Conservation (phyloP, 2,797 vertebrate species). For the Sus cebifrons region DNA sequence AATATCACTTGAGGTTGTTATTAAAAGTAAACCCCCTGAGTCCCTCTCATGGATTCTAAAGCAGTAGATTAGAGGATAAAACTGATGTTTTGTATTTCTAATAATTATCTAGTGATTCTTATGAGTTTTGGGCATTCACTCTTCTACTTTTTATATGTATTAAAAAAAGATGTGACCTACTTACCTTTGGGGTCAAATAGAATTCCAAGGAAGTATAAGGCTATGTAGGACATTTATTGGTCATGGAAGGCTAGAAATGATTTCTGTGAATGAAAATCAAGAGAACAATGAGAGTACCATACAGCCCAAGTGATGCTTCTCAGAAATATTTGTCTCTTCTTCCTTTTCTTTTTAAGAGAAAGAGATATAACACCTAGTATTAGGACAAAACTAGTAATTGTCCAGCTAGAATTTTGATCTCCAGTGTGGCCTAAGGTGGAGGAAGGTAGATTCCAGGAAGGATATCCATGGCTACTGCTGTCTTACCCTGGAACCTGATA, state of each 20-base stretch:
- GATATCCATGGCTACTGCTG: not conserved
- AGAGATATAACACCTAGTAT: not conserved
- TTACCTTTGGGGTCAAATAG: not conserved
- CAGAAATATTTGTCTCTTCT: not conserved
- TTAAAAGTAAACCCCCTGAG: slow-evolving; percentile 18
- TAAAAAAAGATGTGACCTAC: not conserved
- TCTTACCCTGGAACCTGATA: not conserved
- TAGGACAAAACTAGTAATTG: not conserved
- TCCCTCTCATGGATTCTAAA: not conserved
- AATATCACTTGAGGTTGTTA: slow-evolving; percentile 37
- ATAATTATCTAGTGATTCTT: slow-evolving; percentile 50
- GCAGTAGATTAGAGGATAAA: slow-evolving; percentile 21
- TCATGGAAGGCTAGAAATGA: not conserved
- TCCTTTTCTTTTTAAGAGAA: not conserved
- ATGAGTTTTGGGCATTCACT: not conserved
- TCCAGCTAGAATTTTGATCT: slow-evolving; percentile 52
- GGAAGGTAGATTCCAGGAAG: not conserved
- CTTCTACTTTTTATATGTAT: not conserved
- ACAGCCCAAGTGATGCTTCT: not conserved
- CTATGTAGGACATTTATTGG: not conserved
- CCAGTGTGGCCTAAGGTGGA: not conserved
- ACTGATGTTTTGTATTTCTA: not conserved
- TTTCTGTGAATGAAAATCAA: not conserved
- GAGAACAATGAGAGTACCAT: not conserved
- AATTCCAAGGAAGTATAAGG: slow-evolving; percentile 18